Evolutionary conservation across 2,888 invertebrate species (phyloP).

Genomic region (Lepidocyrtoides sp.): DNA sequence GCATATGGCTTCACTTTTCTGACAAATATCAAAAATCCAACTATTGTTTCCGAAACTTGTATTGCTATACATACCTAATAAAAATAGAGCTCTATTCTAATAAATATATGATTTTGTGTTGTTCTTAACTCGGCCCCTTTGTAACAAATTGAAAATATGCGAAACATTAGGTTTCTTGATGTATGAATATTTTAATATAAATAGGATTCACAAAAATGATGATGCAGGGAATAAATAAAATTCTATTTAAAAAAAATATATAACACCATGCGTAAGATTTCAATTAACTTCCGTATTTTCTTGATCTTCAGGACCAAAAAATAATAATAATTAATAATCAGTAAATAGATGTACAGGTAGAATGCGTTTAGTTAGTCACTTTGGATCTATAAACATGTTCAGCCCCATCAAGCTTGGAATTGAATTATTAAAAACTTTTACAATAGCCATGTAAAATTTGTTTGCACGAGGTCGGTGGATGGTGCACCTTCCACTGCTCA

Average conservation of each 20-base stretch:
- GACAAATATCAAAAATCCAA: too few relatives aligned
- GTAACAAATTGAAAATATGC: constrained; percentile 47
- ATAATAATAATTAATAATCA: not conserved
- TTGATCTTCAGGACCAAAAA: not conserved
- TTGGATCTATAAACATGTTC: not conserved
- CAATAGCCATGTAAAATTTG: not conserved
- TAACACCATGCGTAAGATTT: too few relatives aligned
- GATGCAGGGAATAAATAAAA: not conserved
- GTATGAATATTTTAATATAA: constrained; percentile 22
- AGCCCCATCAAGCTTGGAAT: not conserved
- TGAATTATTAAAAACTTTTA: not conserved
- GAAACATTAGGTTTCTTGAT: not conserved
- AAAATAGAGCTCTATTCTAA: too few relatives aligned
- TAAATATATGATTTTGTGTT: too few relatives aligned
- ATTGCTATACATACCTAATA: too few relatives aligned
- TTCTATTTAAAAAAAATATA: too few relatives aligned
- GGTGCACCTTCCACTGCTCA: not conserved
- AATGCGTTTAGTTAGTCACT: not conserved
- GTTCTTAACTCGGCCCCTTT: too few relatives aligned
- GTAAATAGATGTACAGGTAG: not conserved
- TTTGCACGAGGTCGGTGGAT: not conserved
- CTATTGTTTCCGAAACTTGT: too few relatives aligned
- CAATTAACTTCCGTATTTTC: not conserved
- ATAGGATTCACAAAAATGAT: not conserved
- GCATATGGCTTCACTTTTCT: constrained; percentile 61